These are phyloP conservation scores for Rhegmatorhina hoffmannsi DNA, from an alignment of 2,113 vertebrate genomes.

Conservation along the genomic window DNA sequence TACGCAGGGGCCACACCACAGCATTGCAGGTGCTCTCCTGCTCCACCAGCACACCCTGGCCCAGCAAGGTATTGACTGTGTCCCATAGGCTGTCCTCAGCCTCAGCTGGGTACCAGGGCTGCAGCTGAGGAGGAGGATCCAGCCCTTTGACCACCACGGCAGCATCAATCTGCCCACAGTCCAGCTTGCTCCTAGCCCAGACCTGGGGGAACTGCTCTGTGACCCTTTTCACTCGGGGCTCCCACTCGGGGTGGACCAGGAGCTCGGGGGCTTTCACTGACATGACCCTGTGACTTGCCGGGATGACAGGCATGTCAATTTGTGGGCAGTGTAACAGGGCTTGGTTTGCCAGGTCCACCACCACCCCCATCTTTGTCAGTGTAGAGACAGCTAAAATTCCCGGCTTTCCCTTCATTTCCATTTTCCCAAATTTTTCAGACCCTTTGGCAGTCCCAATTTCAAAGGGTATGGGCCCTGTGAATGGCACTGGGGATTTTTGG, in stretches of 20 bases:
- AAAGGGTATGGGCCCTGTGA: constrained; percentile 43
- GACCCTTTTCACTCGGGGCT: constrained; percentile 50
- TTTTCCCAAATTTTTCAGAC: constrained; percentile 62
- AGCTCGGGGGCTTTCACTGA: constrained; percentile 46
- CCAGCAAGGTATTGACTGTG: constrained; percentile 30
- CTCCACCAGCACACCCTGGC: constrained; percentile 26
- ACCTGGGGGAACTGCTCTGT: constrained; percentile 36
- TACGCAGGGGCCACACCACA: constrained; percentile 36
- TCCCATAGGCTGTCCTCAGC: constrained; percentile 39
- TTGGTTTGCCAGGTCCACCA: constrained; percentile 55
- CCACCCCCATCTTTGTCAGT: constrained; percentile 20
- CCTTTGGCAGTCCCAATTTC: constrained; percentile 61
- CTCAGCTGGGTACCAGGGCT: constrained; percentile 30
- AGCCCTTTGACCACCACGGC: background rate
- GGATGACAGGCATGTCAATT: background rate
- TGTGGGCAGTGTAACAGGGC: background rate
- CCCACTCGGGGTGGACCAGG: constrained; percentile 50
- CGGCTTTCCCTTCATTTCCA: constrained; percentile 32
- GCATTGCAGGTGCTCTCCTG: constrained; percentile 13
- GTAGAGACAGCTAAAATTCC: constrained; percentile 27
- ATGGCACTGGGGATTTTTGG: constrained; percentile 27
- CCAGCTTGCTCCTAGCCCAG: constrained; percentile 56
- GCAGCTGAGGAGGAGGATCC: background rate
- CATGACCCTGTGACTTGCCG: constrained; percentile 42
- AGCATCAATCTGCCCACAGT: constrained; percentile 12